Evolutionary conservation across 2,888 invertebrate genomes (phyloP).

Genomic region (Selenia dentaria): DNA sequence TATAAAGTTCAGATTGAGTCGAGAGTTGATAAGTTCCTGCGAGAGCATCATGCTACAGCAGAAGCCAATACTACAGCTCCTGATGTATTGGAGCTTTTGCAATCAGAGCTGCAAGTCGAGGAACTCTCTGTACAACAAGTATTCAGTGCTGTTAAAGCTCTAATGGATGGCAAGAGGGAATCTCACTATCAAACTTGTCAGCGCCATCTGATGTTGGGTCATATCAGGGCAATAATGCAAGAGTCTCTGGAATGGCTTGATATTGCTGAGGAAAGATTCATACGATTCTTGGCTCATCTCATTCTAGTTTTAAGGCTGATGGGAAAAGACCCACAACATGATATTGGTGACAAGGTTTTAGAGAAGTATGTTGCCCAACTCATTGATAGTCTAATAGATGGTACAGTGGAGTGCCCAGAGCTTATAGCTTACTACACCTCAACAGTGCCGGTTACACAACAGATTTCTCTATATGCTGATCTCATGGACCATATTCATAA

Average conservation of each 20-base stretch:
- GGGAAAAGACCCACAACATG: conserved; percentile 88
- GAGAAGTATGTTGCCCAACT: conserved; percentile 89
- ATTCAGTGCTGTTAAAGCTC: conserved; percentile 71
- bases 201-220: conserved; percentile 93
- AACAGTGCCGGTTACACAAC: conserved; percentile 85
- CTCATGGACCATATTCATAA: conserved; percentile 88
- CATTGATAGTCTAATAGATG: conserved; percentile 81
- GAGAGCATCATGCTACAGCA: conserved; percentile 74
- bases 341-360: conserved; percentile 90
- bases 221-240: conserved; percentile 89
- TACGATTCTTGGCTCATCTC: conserved; percentile 94
- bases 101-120: conserved; percentile 63
- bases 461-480: conserved; percentile 86
- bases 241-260: conserved; percentile 88
- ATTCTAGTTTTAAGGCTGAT: conserved; percentile 92
- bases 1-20: conserved; percentile 92
- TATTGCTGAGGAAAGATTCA: conserved; percentile 79
- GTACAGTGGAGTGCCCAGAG: conserved; percentile 87
- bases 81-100: conserved; percentile 70
- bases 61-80: conserved; percentile 70
- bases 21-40: conserved; percentile 88
- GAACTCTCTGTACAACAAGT: conserved; percentile 71
- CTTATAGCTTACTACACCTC: conserved; percentile 94
- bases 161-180: conserved; percentile 83
- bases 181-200: conserved; percentile 91